Base-by-base conservation (phyloP, 2,113 vertebrate species). In the Tragelaphus scriptus region DNA sequence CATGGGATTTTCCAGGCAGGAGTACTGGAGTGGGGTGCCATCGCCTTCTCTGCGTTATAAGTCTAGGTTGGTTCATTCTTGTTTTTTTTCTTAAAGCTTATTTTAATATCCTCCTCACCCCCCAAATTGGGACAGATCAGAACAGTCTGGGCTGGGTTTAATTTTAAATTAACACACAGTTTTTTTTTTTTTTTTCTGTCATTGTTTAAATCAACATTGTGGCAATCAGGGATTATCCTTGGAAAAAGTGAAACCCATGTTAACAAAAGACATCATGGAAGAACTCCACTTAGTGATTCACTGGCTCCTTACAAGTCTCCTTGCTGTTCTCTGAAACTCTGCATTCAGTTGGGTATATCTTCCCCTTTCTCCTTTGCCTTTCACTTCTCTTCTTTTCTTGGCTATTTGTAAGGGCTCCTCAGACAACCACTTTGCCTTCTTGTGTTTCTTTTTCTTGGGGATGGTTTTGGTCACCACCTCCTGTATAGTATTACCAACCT, bases 131-230 rank as follows among this genome's bases (percentile, higher is more conserved):
- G 98, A 98, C 98, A 98, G 98, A 97, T 96, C 98, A 98, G 98
- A 99, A 99, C 97, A 98, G 97, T 98, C 97, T 98, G 98, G 98
- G n/a, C 96, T 98, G 98, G 98, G 94, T 98, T 99, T 98, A 98
- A 98, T 99, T 99, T 99, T 98, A 99, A 99, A 98, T 98, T 98
- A 98, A 98, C 98, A 99, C 98, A 98, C 79, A 84, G n/a, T n/a
- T 93, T 97, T 95, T 94, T 94, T 97, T 94, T 92, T 93, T 90
- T 40, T 40, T 88, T 90, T 5, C 44, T 90, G 88, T 98, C 96
- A 98, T 81, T 94, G 82, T 97, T 85, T 98, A 97, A 98, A 98
- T 98, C 98, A 99, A 98, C 98, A 98, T 80, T 98, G 98, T 98
- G 98, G 98, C 97, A 98, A 97, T 86, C 95, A 97, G 90, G 98